Percentiles rank a stretch among this genome's conserved stretches.
Evolutionary conservation across 2,797 vertebrate genomes (phyloP).

Genomic region (Moxostoma hubbsi): DNA sequence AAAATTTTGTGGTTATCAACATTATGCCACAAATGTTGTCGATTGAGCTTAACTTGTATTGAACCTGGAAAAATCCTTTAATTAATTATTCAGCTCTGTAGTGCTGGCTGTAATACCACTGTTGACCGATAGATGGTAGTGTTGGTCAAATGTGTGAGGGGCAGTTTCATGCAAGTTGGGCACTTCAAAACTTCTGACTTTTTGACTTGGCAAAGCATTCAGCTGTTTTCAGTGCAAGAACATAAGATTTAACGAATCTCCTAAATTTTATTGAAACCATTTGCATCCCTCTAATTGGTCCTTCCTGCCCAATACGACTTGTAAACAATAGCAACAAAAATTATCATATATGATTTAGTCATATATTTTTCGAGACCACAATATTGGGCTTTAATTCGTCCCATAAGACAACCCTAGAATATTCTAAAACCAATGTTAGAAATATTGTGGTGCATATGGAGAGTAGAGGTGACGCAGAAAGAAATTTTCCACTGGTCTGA

Average conservation of each 20-base stretch:
- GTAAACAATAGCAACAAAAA: background rate
- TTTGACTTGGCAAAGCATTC: background rate
- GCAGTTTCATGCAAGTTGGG: background rate
- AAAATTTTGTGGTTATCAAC: too few relatives aligned
- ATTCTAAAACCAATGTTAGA: background rate
- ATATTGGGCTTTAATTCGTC: background rate
- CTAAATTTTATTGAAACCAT: background rate
- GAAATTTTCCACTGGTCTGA: slow-evolving; percentile 47
- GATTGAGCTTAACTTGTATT: too few relatives aligned
- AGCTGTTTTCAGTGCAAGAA: background rate
- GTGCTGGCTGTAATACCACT: background rate
- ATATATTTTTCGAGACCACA: background rate
- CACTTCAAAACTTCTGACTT: background rate
- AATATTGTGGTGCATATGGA: slow-evolving; percentile 31
- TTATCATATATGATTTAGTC: background rate
- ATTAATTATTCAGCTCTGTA: background rate
- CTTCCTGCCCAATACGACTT: too few relatives aligned
- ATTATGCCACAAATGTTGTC: too few relatives aligned
- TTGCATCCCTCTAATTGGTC: background rate
- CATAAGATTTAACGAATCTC: background rate
- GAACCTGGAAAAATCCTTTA: background rate
- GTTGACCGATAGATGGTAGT: slow-evolving; percentile 38
- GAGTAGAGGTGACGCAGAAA: background rate
- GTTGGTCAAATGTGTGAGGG: background rate
- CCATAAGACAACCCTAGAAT: background rate